A percentile compares a stretch with the other conserved stretches of the same genome.
Conservation (phyloP, 2,888 invertebrate species). For the Agrochola lychnidis region DNA sequence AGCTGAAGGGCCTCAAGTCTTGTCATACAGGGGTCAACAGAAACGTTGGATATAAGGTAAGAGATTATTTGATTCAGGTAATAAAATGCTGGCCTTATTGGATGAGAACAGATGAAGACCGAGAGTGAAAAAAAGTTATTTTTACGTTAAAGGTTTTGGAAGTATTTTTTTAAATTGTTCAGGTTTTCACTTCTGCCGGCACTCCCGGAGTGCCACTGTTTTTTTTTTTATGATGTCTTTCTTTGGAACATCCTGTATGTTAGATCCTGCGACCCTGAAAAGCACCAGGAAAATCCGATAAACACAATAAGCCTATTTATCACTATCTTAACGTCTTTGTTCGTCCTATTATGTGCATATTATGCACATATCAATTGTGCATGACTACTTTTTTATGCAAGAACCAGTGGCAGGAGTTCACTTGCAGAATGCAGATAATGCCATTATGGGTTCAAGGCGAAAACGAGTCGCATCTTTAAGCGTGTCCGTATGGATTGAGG, state of each 20-base stretch:
- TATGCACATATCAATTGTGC: conserved; percentile 53
- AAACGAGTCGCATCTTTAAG: conserved; percentile 40
- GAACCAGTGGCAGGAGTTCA: conserved; percentile 35
- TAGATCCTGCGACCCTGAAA: conserved; percentile 44
- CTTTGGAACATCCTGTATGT: too few relatives aligned
- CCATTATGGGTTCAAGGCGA: conserved; percentile 70
- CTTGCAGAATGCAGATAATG: conserved; percentile 64
- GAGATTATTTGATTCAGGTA: conserved; percentile 69
- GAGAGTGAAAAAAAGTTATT: neutral
- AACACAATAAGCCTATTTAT: conserved; percentile 34
- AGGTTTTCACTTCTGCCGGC: too few relatives aligned
- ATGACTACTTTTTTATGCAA: conserved; percentile 55
- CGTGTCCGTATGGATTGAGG: too few relatives aligned
- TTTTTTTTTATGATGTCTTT: too few relatives aligned
- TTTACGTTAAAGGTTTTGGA: too few relatives aligned
- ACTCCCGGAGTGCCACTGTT: too few relatives aligned
- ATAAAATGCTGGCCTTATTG: neutral
- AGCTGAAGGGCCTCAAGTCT: conserved; percentile 94
- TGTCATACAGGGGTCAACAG: conserved; percentile 97
- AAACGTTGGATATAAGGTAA: conserved; percentile 96
- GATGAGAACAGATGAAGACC: neutral
- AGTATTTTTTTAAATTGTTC: too few relatives aligned
- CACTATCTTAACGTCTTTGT: conserved; percentile 48
- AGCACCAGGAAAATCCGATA: conserved; percentile 44
- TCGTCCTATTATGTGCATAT: conserved; percentile 27